Evolutionary conservation across 2,797 vertebrate genomes (phyloP), one percentile per base, ranked within the genome.

Genomic region (Oceanodroma leucorhoa): DNA sequence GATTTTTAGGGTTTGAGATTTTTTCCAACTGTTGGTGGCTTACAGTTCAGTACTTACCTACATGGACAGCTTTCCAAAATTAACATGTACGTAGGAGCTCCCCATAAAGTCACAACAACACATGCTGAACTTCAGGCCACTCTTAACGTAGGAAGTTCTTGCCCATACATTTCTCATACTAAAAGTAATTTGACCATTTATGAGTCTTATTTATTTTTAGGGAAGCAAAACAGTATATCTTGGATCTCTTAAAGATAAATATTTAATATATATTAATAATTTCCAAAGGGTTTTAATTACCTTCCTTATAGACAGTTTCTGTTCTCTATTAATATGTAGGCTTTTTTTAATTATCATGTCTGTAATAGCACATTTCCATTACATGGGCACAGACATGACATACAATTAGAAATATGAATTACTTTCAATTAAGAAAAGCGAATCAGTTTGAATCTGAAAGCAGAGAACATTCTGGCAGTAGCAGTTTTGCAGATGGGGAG

Each of bases 361-460:
- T 84, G 54, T 65, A 88, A 90, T 27, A 89, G 43, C 46, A 79
- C 17, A 86, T 87, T 91, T 67, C 46, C 36, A 40, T 81, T 92
- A 86, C 66, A 75, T 43, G 46, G 32, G 61, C 66, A 90, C 16
- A 89, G 70, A 65, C 54, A 71, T 11, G 46, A 87, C 76, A 86
- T 58, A 94, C 62, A 92, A 76, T 93, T 90, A 90, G 66, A 94
- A 89, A 92, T 58, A 90, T 16, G 0, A 93, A 93, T 84, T 95
- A 54, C 50, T 92, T 86, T 69, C 46, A 86, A 22, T 69, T 90
- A 83, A 54, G 41, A 15, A 54, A 90, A 94, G 66, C n/a, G 15
- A 86, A 86, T 84, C 65, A 22, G 54, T 82, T 88, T 83, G 38
- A 86, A 81, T 72, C 50, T 83, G 64, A 91, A 90, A 84, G 51